Base-by-base conservation (phyloP, 2,113 vertebrate genomes). In the Plecotus auritus region DNA sequence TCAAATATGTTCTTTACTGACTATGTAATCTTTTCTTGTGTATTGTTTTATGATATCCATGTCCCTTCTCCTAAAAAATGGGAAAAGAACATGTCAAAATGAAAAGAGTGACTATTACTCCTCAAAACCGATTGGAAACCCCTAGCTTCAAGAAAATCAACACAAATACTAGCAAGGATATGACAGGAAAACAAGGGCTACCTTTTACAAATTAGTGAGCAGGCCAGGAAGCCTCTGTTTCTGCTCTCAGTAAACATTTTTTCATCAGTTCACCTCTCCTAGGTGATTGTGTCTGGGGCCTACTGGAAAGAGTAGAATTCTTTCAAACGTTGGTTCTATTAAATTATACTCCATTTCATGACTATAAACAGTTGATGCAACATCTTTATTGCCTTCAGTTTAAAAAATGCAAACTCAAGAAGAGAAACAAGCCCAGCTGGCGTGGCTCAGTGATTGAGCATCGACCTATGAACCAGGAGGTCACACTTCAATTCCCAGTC, bases 281-380 rank as follows among this genome's bases (percentile, higher is more conserved):
- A 40, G 17, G 12, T 85, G 80, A 74, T 45, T 88, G 7, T 81
- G 4, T 89, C 22, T 88, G 69, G 73, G 56, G 14, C 17, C 73
- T 56, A 30, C 26, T 59, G 14, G 3, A 93, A 54, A 28, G 17
- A 70, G 40, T 8, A 94, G 35, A 94, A 91, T 87, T 59, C 17
- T 74, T 88, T 85, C 49, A 61, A 91, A 81, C 30, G 12, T 70
- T 82, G 80, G 23, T 89, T 88, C 85, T 56, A 40, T 76, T 74
- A 89, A 96, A 86, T 83, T 86, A 45, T 20, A 82, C 40, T 85
- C 67, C 59, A 61, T 35, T 85, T 82, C 81, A 82, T 67, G 86
- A 74, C 67, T 90, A 45, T 93, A 76, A 86, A 82, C 49, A 82
- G 67, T 76, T 51, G 40, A 61, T 90, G 40, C 22, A 47, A 40